Conservation (phyloP, 2,797 vertebrate species). For the Dromococcyx pavoninus region DNA sequence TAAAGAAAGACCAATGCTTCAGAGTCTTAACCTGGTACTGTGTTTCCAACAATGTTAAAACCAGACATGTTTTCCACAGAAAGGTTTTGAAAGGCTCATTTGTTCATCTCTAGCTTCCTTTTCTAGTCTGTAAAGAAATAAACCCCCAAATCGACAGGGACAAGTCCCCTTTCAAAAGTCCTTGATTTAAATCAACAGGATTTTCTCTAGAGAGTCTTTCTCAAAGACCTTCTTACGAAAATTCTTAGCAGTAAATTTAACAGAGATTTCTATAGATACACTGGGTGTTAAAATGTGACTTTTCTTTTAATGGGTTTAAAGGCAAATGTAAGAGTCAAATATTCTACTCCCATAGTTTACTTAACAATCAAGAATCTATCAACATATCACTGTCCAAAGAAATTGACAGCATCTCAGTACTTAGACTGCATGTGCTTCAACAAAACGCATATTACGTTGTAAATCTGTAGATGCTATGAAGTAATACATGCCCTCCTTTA, state of each 20-base stretch:
- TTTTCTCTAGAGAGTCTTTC: background rate
- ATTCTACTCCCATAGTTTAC: background rate
- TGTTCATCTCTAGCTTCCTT: background rate
- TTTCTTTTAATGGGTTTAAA: background rate
- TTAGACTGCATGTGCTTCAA: background rate
- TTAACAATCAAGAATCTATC: background rate
- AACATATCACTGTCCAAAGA: background rate
- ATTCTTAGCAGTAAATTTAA: background rate
- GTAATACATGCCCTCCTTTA: background rate
- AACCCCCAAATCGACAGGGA: background rate
- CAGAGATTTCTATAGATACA: background rate
- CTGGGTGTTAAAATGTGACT: rapidly evolving
- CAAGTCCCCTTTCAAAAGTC: background rate
- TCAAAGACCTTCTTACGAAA: background rate
- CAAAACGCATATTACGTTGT: background rate
- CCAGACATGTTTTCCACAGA: background rate
- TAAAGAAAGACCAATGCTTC: constrained; percentile 62
- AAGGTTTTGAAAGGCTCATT: background rate
- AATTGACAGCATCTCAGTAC: background rate
- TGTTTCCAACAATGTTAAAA: constrained; percentile 23
- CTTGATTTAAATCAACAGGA: background rate
- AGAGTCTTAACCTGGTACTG: constrained; percentile 37
- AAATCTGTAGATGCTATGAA: background rate
- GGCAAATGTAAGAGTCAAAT: background rate
- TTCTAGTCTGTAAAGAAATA: background rate